These are phyloP conservation scores for Stichopus horrens DNA, from an alignment of 53 echinoderm and acorn worm species.

Conservation along the genomic window DNA sequence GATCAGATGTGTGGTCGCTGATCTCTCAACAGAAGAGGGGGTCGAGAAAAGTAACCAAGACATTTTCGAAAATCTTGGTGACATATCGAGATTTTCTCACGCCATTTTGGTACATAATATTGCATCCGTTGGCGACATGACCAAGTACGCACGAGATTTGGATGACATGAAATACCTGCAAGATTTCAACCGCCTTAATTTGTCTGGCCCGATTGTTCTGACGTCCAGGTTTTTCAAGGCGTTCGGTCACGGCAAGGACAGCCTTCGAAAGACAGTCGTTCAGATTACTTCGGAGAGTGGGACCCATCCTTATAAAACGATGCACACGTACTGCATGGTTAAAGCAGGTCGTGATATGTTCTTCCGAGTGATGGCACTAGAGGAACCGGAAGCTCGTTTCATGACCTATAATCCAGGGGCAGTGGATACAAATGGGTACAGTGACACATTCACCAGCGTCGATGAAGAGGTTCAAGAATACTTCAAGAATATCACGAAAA, in stretches of 20 bases:
- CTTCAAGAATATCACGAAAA: background rate
- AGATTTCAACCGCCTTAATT: conserved; percentile 42
- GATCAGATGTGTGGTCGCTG: conserved; percentile 48
- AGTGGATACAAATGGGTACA: conserved; percentile 52
- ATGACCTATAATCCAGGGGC: conserved; percentile 63
- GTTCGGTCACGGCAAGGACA: conserved; percentile 48
- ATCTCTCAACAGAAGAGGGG: conserved; percentile 44
- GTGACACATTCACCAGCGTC: conserved; percentile 7
- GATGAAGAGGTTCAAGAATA: conserved; percentile 42
- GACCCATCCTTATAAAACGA: conserved; percentile 44
- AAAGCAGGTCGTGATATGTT: conserved; percentile 71
- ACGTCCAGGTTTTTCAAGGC: conserved; percentile 49
- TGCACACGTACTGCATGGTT: conserved; percentile 51
- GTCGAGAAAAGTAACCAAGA: background rate
- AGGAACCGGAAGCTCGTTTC: conserved; percentile 64
- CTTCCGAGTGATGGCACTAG: conserved; percentile 59
- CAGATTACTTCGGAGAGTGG: conserved; percentile 43
- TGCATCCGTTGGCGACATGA: conserved; percentile 51
- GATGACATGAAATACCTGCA: conserved; percentile 31
- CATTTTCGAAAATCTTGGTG: conserved; percentile 48
- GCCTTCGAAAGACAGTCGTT: conserved; percentile 51
- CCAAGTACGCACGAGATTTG: conserved; percentile 7
- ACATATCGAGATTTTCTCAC: conserved; percentile 28
- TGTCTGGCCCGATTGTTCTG: conserved; percentile 53
- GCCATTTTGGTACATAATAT: conserved; percentile 61